These are phyloP conservation scores for Didymodactylos carnosus DNA, from an alignment of 2,888 invertebrate species.

Conservation along the genomic window DNA sequence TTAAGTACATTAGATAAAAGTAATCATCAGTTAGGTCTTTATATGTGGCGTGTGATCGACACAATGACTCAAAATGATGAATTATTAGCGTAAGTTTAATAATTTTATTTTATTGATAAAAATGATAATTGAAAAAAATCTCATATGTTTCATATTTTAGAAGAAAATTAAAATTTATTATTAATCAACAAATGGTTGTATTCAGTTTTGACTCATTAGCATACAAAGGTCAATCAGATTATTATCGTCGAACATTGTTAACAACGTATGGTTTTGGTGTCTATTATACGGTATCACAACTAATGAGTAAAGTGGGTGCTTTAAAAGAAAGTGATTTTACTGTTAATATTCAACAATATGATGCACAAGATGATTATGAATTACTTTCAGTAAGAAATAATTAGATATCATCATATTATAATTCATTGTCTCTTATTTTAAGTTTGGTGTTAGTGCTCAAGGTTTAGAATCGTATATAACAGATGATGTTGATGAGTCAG, in stretches of 20 bases:
- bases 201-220: neutral
- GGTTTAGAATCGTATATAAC: neutral
- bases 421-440: neutral
- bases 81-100: neutral
- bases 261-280: neutral
- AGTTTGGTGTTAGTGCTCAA: neutral
- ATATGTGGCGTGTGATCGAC: neutral
- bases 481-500: neutral
- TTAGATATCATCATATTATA: neutral
- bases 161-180: neutral
- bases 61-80: neutral
- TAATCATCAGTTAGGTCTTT: neutral
- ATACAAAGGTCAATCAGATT: neutral
- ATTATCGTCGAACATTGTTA: neutral
- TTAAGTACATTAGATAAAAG: neutral
- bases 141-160: neutral
- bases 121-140: too few species aligned
- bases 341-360: neutral
- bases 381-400: neutral
- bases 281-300: neutral
- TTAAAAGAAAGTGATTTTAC: neutral
- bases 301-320: neutral
- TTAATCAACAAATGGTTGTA: neutral
- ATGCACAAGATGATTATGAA: neutral
- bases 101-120: neutral